A percentile compares a stretch with the other conserved stretches of the same genome.
These are phyloP conservation scores for Lota lota DNA, from an alignment of 2,113 vertebrate species.

Conservation along the genomic window DNA sequence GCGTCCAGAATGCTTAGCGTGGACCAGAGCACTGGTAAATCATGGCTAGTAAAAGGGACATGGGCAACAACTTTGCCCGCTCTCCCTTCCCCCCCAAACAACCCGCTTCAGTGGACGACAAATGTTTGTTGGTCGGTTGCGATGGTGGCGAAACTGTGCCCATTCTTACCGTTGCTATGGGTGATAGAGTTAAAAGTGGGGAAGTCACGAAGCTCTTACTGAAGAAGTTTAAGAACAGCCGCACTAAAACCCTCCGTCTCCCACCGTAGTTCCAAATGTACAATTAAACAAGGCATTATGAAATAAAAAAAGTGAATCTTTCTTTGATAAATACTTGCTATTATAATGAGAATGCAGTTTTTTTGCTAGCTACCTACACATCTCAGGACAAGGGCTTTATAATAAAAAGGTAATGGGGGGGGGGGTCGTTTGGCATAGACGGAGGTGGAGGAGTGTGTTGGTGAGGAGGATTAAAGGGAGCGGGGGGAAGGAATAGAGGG, in stretches of 20 bases:
- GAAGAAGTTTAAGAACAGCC: no score
- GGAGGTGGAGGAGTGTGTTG: slow-evolving; percentile 56
- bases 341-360: slow-evolving; percentile 73
- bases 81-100: no score
- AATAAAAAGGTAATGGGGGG: slow-evolving; percentile 58
- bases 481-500: slow-evolving; percentile 19
- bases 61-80: no score
- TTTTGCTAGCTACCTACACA: slow-evolving; percentile 57
- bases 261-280: slow-evolving; percentile 18
- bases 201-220: slow-evolving; percentile 21
- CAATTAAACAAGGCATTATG: slow-evolving; percentile 51
- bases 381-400: slow-evolving; percentile 58
- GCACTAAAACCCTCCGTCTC: no score
- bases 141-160: background rate
- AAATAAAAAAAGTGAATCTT: slow-evolving; percentile 43
- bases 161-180: background rate
- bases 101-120: no score
- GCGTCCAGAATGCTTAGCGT: no score
- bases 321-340: slow-evolving; percentile 66
- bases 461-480: slow-evolving; percentile 53
- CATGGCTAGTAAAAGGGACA: no score
- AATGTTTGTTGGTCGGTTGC: background rate
- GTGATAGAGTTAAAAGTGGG: slow-evolving; percentile 41
- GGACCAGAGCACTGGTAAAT: no score
- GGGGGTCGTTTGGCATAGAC: slow-evolving; percentile 74